phyloP scores from a whole-genome alignment of 2,888 invertebrate species.

The Argyresthia goedartella region DNA sequence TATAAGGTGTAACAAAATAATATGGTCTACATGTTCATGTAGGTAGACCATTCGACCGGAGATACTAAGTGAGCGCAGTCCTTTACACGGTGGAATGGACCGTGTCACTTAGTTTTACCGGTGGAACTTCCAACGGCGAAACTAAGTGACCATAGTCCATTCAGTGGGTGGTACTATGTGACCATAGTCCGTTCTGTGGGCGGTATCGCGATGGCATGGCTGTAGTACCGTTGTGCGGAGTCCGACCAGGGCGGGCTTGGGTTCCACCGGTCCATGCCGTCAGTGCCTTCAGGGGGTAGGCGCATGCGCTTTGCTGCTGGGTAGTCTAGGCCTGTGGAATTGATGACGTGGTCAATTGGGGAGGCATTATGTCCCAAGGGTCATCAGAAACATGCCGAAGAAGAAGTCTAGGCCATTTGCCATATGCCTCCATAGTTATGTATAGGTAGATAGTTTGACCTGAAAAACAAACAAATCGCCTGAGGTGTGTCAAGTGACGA shows the following conservation, averaged over 20 bases:
- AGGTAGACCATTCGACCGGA: no score
- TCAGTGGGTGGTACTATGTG: conserved; percentile 48
- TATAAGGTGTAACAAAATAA: no score
- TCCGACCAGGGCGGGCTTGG: conserved; percentile 91
- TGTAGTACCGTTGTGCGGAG: conserved; percentile 83
- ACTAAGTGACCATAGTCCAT: conserved; percentile 37
- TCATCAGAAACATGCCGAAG: no score
- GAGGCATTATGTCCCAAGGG: no score
- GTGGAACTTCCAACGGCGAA: no score
- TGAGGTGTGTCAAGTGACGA: no score
- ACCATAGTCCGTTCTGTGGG: conserved; percentile 75
- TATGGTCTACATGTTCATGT: no score
- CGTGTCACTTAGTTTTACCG: no score
- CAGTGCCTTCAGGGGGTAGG: conserved; percentile 65
- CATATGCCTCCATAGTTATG: no score
- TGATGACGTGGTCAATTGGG: background rate
- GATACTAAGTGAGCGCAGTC: background rate
- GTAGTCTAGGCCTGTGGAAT: conserved; percentile 42
- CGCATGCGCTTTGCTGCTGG: conserved; percentile 52
- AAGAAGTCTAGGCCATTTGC: no score
- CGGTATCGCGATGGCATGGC: conserved; percentile 74
- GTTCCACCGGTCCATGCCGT: conserved; percentile 87
- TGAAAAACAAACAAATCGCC: no score
- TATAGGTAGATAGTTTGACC: no score
- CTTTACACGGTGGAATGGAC: background rate